These are phyloP conservation scores for Prenolepis imparis DNA, from an alignment of 2,888 invertebrate genomes.

Conservation along the genomic window DNA sequence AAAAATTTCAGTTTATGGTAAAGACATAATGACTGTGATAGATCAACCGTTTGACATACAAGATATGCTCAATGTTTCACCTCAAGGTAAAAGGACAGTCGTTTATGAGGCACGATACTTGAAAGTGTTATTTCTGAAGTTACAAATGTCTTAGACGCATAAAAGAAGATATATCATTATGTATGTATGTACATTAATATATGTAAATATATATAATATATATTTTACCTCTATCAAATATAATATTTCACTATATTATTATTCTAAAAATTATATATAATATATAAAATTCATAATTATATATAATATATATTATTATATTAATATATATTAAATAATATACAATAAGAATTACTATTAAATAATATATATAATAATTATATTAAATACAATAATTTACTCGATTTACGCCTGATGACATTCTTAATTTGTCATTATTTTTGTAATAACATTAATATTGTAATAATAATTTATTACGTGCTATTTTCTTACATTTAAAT, in stretches of 20 bases:
- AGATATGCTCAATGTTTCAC: slow-evolving; percentile 89
- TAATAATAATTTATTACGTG: not conserved
- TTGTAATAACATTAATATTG: not conserved
- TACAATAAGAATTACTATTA: no score
- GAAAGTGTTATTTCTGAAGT: slow-evolving; percentile 92
- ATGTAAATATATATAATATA: not conserved
- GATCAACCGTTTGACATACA: slow-evolving; percentile 93
- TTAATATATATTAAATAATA: no score
- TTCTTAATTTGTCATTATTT: not conserved
- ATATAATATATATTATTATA: no score
- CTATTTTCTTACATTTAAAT: not conserved
- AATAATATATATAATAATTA: no score
- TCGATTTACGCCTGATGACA: not conserved
- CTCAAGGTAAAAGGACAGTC: slow-evolving; percentile 94
- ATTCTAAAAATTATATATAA: no score
- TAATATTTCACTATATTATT: not conserved
- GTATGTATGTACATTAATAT: not conserved
- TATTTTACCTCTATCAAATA: not conserved
- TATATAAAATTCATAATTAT: no score
- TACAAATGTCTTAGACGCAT: slow-evolving; percentile 86
- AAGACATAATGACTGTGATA: slow-evolving; percentile 93
- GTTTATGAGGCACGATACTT: slow-evolving; percentile 95
- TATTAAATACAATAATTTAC: no score
- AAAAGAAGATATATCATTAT: not conserved
- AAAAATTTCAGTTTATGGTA: slow-evolving; percentile 91